Evolutionary conservation across 2,888 invertebrate species (phyloP).

Genomic region (Congeria kusceri): DNA sequence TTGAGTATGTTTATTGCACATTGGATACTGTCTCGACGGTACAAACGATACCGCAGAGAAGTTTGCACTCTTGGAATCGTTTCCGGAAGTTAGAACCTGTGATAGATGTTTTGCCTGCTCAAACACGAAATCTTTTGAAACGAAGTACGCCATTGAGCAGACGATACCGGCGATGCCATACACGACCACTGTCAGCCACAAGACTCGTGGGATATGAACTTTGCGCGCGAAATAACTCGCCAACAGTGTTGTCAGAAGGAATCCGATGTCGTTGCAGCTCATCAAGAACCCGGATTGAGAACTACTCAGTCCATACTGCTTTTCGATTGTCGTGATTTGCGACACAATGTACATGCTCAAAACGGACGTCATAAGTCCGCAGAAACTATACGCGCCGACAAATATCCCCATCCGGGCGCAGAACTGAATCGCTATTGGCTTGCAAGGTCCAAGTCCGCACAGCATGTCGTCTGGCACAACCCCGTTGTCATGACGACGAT

Average conservation of each 20-base stretch:
- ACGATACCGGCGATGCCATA: constrained; percentile 65
- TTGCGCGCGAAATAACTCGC: constrained; percentile 65
- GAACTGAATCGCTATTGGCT: constrained; percentile 47
- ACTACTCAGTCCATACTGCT: constrained; percentile 74
- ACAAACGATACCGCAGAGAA: not conserved
- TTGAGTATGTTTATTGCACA: constrained; percentile 19
- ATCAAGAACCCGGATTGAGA: constrained; percentile 74
- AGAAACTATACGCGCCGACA: constrained; percentile 56
- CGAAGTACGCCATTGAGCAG: constrained; percentile 61
- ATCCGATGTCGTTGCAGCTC: constrained; percentile 79
- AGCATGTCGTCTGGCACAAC: constrained; percentile 54
- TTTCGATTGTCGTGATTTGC: constrained; percentile 77
- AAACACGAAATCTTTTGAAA: constrained; percentile 47
- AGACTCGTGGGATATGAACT: constrained; percentile 63
- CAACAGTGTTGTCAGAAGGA: constrained; percentile 65
- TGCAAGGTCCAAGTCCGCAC: constrained; percentile 63
- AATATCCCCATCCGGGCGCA: constrained; percentile 63
- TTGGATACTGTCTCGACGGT: constrained; percentile 11
- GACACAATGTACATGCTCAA: constrained; percentile 66
- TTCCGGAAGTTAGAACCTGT: not conserved
- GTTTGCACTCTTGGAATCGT: not conserved
- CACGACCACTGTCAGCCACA: constrained; percentile 54
- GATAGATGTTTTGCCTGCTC: constrained; percentile 31
- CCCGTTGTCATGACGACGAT: constrained; percentile 1
- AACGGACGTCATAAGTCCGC: constrained; percentile 64